Evolutionary conservation across 1,140 invertebrate species (phyloP).

Genomic region (Tetranychus urticae): DNA sequence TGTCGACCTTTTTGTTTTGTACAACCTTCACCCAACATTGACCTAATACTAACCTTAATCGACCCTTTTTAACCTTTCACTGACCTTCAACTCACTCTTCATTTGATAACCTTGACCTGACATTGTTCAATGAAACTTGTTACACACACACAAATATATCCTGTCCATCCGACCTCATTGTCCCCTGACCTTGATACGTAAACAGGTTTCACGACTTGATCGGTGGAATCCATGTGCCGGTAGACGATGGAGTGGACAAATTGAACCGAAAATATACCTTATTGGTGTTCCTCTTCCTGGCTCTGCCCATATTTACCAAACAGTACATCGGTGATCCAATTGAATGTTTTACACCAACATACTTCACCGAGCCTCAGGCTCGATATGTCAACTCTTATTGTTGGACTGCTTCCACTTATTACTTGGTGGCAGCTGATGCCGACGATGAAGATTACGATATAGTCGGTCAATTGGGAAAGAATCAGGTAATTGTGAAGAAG

Average conservation of each 20-base stretch:
- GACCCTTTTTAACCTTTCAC: too few relatives aligned
- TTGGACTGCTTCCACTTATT: constrained; percentile 23
- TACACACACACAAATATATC: too few relatives aligned
- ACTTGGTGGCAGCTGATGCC: constrained; percentile 16
- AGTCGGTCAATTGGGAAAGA: constrained; percentile 3
- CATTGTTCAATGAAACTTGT: too few relatives aligned
- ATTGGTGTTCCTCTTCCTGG: constrained; percentile 27
- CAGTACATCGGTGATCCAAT: constrained; percentile 32
- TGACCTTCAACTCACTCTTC: too few relatives aligned
- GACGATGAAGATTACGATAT: constrained; percentile 14
- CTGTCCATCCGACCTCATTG: too few relatives aligned
- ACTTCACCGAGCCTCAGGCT: constrained; percentile 22
- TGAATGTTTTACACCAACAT: constrained; percentile 23
- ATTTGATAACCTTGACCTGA: too few relatives aligned
- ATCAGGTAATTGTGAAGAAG: not conserved
- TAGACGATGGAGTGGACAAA: constrained; percentile 31
- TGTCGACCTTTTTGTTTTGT: too few relatives aligned
- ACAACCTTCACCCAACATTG: too few relatives aligned
- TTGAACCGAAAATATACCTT: constrained; percentile 30
- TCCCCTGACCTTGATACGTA: too few relatives aligned
- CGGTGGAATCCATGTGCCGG: constrained; percentile 24
- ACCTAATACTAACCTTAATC: too few relatives aligned
- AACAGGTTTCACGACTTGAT: constrained; percentile 20
- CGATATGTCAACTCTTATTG: constrained; percentile 22
- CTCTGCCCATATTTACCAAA: constrained; percentile 28